Evolutionary conservation across 2,888 invertebrate species (phyloP).

Genomic region (Chydorus sphaericus): DNA sequence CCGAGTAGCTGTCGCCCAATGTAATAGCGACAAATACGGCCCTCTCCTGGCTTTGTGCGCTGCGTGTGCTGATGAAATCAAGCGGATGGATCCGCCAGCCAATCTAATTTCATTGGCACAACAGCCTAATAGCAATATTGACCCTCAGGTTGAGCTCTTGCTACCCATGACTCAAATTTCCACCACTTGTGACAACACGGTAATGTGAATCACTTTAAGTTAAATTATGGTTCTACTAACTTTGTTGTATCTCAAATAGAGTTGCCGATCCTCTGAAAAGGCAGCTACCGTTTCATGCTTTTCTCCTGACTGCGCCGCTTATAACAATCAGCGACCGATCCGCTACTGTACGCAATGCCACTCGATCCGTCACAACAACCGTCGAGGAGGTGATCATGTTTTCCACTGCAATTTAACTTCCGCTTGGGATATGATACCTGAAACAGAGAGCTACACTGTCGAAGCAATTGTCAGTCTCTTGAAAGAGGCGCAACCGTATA

Average conservation of each 20-base stretch:
- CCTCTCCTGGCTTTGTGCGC: conserved; percentile 92
- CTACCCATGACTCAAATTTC: conserved; percentile 91
- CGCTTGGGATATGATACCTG: conserved; percentile 77
- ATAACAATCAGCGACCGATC: conserved; percentile 91
- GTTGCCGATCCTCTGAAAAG: conserved; percentile 80
- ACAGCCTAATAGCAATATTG: conserved; percentile 68
- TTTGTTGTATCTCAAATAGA: conserved; percentile 37
- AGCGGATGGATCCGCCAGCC: conserved; percentile 27
- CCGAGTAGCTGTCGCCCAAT: conserved; percentile 63
- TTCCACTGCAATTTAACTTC: conserved; percentile 72
- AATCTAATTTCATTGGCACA: conserved; percentile 71
- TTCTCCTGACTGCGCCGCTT: conserved; percentile 88
- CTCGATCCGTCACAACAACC: conserved; percentile 71
- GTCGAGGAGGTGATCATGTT: conserved; percentile 77
- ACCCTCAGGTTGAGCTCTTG: conserved; percentile 47
- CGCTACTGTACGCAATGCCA: conserved; percentile 83
- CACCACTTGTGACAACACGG: conserved; percentile 90
- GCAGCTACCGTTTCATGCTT: conserved; percentile 91
- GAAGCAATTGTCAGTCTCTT: conserved; percentile 78
- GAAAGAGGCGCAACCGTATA: conserved; percentile 65
- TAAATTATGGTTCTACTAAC: neutral
- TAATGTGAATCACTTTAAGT: conserved; percentile 25
- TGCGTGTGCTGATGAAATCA: conserved; percentile 58
- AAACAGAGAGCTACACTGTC: conserved; percentile 83
- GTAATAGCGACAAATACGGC: conserved; percentile 53